These are phyloP conservation scores for Poeciliopsis occidentalis DNA, from an alignment of 2,113 vertebrate species.

Conservation along the genomic window DNA sequence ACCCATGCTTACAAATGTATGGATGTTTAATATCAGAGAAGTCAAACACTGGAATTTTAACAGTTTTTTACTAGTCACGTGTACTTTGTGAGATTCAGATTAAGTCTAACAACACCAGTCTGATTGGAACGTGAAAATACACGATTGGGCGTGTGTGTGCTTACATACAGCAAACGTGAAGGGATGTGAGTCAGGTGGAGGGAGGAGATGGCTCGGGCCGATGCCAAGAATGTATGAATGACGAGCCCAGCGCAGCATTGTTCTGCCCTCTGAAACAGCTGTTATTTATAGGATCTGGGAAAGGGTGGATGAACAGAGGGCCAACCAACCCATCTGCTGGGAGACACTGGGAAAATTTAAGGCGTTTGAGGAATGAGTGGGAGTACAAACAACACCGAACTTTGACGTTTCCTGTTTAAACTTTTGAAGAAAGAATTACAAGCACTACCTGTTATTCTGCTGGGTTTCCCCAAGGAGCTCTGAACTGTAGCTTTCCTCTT, in stretches of 20 bases:
- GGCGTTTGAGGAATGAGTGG: slow-evolving; percentile 27
- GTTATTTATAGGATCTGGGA: slow-evolving; percentile 75
- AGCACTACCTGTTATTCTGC: slow-evolving; percentile 18
- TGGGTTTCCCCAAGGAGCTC: slow-evolving; percentile 6
- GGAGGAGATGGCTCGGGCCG: slow-evolving; percentile 49
- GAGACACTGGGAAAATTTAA: slow-evolving; percentile 45
- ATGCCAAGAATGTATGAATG: slow-evolving; percentile 69
- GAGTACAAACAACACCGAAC: slow-evolving; percentile 39
- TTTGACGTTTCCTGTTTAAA: slow-evolving; percentile 45
- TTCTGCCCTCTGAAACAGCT: slow-evolving; percentile 58
- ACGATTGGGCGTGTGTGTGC: slow-evolving; percentile 10
- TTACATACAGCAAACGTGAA: slow-evolving; percentile 40
- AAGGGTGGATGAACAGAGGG: slow-evolving; percentile 53
- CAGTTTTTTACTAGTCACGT: background rate
- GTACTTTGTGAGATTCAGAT: background rate
- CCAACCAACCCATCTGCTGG: slow-evolving; percentile 47
- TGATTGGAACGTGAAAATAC: background rate
- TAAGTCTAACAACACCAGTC: background rate
- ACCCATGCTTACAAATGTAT: too few relatives aligned
- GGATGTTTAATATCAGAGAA: too few relatives aligned
- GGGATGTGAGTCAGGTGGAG: slow-evolving; percentile 67
- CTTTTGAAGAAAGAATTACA: slow-evolving; percentile 14
- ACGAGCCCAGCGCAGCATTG: slow-evolving; percentile 60
- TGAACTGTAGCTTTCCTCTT: background rate
- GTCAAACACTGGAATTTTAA: background rate